Evolutionary conservation across 2,797 vertebrate species (phyloP).

Genomic region (Chloroceryle inda): DNA sequence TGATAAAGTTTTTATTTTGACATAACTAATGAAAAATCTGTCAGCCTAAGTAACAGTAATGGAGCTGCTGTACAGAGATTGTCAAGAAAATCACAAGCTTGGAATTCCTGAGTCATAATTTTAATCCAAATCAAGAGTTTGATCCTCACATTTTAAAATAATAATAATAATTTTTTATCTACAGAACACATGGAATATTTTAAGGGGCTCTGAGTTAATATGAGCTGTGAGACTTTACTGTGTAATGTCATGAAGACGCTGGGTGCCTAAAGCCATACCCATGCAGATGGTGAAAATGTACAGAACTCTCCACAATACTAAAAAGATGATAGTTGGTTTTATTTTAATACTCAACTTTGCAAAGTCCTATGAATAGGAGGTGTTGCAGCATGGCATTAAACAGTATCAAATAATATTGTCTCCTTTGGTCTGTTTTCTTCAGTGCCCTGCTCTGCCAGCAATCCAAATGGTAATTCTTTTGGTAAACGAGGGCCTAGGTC

Average conservation of each 20-base stretch:
- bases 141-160: conserved; percentile 21
- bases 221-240: not conserved
- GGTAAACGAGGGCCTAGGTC: not conserved
- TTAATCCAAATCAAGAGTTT: conserved; percentile 7
- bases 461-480: not conserved
- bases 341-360: not conserved
- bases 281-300: not conserved
- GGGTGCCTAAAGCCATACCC: not conserved
- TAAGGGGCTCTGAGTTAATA: not conserved
- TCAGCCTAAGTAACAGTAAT: conserved; percentile 38
- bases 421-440: not conserved
- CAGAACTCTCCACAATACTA: too few species aligned
- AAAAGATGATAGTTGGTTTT: not conserved
- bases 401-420: not conserved
- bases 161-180: not conserved
- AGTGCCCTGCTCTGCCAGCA: not conserved
- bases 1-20: conserved; percentile 53
- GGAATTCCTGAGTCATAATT: not conserved
- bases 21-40: conserved; percentile 19
- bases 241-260: not conserved
- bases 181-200: not conserved
- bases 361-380: not conserved
- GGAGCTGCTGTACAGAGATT: conserved; percentile 1
- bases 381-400: not conserved
- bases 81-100: conserved; percentile 46